phyloP scores from a whole-genome alignment of 2,113 vertebrate genomes.

The Baryphthengus martii region DNA sequence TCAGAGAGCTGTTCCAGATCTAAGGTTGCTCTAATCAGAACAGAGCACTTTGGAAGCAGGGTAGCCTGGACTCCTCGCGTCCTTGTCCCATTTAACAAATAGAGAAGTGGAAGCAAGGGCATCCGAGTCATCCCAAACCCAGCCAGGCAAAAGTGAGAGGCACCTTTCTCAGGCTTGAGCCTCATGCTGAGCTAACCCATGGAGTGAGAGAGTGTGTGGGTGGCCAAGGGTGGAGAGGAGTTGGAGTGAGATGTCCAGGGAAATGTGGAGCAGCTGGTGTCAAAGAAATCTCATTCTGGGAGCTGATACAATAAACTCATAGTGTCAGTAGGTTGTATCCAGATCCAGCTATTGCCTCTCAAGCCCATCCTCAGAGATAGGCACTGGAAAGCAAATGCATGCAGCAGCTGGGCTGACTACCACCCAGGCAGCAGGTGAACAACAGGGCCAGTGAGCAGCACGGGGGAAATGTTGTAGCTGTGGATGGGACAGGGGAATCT shows the following conservation, averaged over 20 bases:
- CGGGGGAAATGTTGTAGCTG: background rate
- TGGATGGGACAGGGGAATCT: background rate
- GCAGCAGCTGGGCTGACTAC: background rate
- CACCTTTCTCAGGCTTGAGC: background rate
- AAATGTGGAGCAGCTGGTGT: background rate
- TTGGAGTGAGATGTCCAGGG: background rate
- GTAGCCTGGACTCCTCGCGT: background rate
- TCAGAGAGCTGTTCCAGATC: constrained; percentile 15
- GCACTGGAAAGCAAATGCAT: background rate
- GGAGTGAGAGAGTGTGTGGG: background rate
- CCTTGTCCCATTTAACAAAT: constrained; percentile 4
- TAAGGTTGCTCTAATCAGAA: background rate
- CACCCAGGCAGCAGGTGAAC: background rate
- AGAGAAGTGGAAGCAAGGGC: constrained; percentile 15
- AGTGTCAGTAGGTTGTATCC: background rate
- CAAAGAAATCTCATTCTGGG: background rate
- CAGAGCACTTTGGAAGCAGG: background rate
- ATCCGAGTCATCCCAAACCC: background rate
- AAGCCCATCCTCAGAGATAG: background rate
- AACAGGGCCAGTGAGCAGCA: background rate
- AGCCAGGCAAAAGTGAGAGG: background rate
- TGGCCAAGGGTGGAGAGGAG: background rate
- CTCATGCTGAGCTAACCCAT: background rate
- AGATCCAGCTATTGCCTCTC: background rate
- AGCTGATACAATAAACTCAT: background rate